phyloP scores from a whole-genome alignment of 2,888 invertebrate species.

The Melinaea marsaeus region DNA sequence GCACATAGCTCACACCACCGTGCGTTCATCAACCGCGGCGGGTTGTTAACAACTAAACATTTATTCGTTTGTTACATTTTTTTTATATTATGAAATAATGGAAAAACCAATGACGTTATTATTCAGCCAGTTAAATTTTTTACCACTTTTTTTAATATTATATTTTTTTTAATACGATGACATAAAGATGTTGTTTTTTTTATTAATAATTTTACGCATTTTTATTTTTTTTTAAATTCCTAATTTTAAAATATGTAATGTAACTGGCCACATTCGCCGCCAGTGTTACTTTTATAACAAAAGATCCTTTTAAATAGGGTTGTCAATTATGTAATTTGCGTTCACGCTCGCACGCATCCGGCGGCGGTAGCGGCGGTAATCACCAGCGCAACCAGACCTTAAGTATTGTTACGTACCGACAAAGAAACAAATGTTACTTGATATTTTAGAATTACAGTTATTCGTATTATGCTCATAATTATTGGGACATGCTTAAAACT shows the following conservation, averaged over 20 bases:
- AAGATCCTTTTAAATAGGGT: neutral
- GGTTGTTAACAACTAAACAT: neutral
- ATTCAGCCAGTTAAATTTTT: neutral
- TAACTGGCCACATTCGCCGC: neutral
- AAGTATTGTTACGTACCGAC: conserved; percentile 18
- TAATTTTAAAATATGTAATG: too few species aligned
- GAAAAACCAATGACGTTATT: too few species aligned
- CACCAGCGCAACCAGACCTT: conserved; percentile 23
- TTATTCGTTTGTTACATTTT: conserved; percentile 8
- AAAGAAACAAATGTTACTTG: conserved; percentile 10
- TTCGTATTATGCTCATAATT: neutral
- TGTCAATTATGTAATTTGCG: conserved; percentile 21
- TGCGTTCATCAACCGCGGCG: conserved; percentile 14
- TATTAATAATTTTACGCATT: too few species aligned
- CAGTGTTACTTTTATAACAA: neutral
- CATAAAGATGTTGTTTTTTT: too few species aligned
- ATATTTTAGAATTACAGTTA: too few species aligned
- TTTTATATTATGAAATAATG: too few species aligned
- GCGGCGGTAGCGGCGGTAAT: conserved; percentile 13
- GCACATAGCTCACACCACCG: conserved; percentile 37
- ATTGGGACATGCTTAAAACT: neutral
- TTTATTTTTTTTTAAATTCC: too few species aligned
- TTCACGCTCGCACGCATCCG: conserved; percentile 28
- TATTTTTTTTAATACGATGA: too few species aligned
- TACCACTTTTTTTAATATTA: too few species aligned